Base-by-base conservation (phyloP, 2,888 invertebrate species). In the Celastrina argiolus region DNA sequence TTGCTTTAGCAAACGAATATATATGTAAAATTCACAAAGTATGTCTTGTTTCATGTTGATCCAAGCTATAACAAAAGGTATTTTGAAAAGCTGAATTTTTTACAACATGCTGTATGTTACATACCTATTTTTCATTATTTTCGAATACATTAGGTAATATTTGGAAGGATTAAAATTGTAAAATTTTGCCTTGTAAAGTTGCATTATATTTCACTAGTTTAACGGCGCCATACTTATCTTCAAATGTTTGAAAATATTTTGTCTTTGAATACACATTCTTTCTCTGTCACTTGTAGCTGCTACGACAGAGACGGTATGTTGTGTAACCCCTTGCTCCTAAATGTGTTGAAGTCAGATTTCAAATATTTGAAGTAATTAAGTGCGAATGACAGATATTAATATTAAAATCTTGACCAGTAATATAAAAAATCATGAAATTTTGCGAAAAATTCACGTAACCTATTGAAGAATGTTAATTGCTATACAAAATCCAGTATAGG, bases 101-200 rank as follows among this genome's bases (percentile, higher is more conserved):
- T n/a, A n/a, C n/a, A n/a, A n/a, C n/a, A n/a, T n/a, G 4, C 28
- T 28, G 28, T 28, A 28, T 28, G 28, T n/a, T n/a, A n/a, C n/a
- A n/a, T n/a, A n/a, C n/a, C n/a, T n/a, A n/a, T n/a, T n/a, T n/a
- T n/a, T n/a, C n/a, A n/a, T n/a, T n/a, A n/a, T n/a, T n/a, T n/a
- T n/a, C n/a, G n/a, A n/a, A n/a, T n/a, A n/a, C 31, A 31, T 31
- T 31, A 31, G 4, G 7, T 31, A 2, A 45, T 45, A 45, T 22
- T 51, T 14, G 12, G 51, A 4, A 4, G 45, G 16, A 12, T 5
- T 22, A 7, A 51, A 51, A 22, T 12, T 51, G 51, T 51, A 51
- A 51, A 22, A 61, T 22, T 39, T 61, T 36, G 61, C 18, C 61
- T 61, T 36, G 34, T 39, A 39, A 39, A 22, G 34, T 61, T 18